Base-by-base conservation (phyloP, 2,797 vertebrate genomes). In the Ctenopoma kingsleyae region DNA sequence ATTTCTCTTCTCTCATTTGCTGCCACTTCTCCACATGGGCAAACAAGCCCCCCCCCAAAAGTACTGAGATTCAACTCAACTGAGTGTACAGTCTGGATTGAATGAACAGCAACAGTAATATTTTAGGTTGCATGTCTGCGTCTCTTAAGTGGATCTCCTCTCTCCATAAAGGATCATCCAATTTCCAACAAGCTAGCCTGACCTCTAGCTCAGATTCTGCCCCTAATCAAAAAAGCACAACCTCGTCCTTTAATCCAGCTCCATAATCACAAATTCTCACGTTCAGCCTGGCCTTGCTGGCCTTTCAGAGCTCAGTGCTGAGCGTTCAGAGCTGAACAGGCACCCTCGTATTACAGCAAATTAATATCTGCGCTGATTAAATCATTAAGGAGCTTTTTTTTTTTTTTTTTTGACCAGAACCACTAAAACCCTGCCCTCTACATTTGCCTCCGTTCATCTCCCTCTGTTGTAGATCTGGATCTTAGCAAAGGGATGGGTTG, bases 361-460 rank as follows among this genome's bases (percentile, higher is more conserved):
- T 86, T 72, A 91, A 89, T 88, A 90, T 92, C 87, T 92, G 78
- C 64, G 36, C 81, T 93, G 91, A 94, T 93, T 92, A 92, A 91
- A 93, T 92, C 90, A 92, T 93, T 93, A 94, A 92, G 89, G 85
- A 91, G 92, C 86, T 91, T 92, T 91, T 80, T 83, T 58, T 69
- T 9, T n/a, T n/a, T n/a, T 74, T 64, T 71, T 19, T 80, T 66
- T 65, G 72, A 80, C 81, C 16, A 78, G 67, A 67, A 51, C 74
- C 27, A 49, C 78, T 90, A 91, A 93, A 93, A 77, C 80, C 87
- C 83, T 87, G 85, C 86, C 74, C 86, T 78, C 82, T 83, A 36
- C 78, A 83, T 82, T 72, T 73, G 57, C 78, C 57, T 74, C 30
- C 0, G 27, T 41, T 64, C 48, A 63, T n/a, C 67, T 78, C 52